phyloP scores from a whole-genome alignment of 2,113 vertebrate genomes.

The Saguinus imperator region DNA sequence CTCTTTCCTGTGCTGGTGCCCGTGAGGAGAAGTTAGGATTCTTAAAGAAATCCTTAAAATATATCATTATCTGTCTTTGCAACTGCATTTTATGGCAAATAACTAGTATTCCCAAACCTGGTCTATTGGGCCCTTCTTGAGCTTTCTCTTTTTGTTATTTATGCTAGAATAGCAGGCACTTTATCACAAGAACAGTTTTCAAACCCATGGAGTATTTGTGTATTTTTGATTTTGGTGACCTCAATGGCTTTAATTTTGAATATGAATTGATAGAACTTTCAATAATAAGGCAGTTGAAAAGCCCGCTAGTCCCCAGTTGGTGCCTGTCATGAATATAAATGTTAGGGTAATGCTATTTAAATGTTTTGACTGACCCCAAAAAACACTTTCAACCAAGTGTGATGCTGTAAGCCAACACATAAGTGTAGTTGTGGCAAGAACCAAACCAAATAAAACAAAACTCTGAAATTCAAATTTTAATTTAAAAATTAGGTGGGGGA shows the following conservation, averaged over 20 bases:
- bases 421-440: constrained; percentile 6
- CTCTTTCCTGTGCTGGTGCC: neutral
- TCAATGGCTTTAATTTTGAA: constrained; percentile 51
- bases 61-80: neutral
- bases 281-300: constrained; percentile 65
- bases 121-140: neutral
- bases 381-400: constrained; percentile 36
- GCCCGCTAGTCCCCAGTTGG: constrained; percentile 46
- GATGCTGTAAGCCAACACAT: constrained; percentile 48
- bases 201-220: constrained; percentile 8
- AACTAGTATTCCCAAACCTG: neutral
- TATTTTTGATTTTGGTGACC: neutral
- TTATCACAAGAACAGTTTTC: constrained; percentile 26
- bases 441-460: constrained; percentile 7
- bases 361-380: constrained; percentile 58
- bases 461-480: neutral
- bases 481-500: neutral
- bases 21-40: neutral
- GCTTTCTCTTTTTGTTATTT: neutral
- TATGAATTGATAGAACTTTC: constrained; percentile 57
- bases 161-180: constrained; percentile 13
- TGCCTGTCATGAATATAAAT: constrained; percentile 57
- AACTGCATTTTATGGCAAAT: neutral
- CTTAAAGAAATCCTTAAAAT: constrained; percentile 10
- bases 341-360: constrained; percentile 63